These are phyloP conservation scores for Sitophilus oryzae DNA, from an alignment of 1,140 invertebrate genomes.

Conservation along the genomic window DNA sequence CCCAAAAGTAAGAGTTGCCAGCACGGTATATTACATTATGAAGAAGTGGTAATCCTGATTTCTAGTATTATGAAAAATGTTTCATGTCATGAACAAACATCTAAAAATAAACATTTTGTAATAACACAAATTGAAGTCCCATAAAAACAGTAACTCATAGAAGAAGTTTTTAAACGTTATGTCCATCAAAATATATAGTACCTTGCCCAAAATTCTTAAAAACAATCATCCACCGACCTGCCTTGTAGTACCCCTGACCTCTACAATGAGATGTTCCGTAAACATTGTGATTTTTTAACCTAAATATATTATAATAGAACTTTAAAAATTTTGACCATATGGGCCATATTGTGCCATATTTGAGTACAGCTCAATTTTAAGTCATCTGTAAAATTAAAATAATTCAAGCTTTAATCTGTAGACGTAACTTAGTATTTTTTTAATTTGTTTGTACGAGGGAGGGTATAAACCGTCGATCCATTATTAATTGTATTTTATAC, in stretches of 20 bases:
- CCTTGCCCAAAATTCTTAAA: too few species aligned
- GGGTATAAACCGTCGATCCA: slow-evolving; percentile 26
- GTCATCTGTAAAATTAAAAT: slow-evolving; percentile 36
- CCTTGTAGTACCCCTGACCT: slow-evolving; percentile 30
- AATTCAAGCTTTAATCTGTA: slow-evolving; percentile 42
- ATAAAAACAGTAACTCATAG: too few species aligned
- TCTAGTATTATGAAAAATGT: too few species aligned
- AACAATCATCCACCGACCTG: too few species aligned
- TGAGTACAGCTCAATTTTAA: slow-evolving; percentile 46
- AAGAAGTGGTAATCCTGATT: too few species aligned
- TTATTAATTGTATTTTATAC: slow-evolving; percentile 20
- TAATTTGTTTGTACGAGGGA: slow-evolving; percentile 35
- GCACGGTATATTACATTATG: too few species aligned
- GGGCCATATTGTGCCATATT: slow-evolving; percentile 46
- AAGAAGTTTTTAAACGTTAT: too few species aligned
- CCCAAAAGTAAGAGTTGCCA: too few species aligned
- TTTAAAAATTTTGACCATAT: slow-evolving; percentile 40
- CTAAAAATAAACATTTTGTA: too few species aligned
- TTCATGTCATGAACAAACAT: too few species aligned
- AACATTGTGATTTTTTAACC: slow-evolving; percentile 34
- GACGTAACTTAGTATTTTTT: slow-evolving; percentile 36
- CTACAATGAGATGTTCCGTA: slow-evolving; percentile 44
- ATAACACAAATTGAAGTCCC: too few species aligned
- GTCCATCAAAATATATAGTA: too few species aligned
- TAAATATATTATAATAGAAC: slow-evolving; percentile 19